Base-by-base conservation (phyloP, 2,113 vertebrate genomes). In the Microcebus murinus region DNA sequence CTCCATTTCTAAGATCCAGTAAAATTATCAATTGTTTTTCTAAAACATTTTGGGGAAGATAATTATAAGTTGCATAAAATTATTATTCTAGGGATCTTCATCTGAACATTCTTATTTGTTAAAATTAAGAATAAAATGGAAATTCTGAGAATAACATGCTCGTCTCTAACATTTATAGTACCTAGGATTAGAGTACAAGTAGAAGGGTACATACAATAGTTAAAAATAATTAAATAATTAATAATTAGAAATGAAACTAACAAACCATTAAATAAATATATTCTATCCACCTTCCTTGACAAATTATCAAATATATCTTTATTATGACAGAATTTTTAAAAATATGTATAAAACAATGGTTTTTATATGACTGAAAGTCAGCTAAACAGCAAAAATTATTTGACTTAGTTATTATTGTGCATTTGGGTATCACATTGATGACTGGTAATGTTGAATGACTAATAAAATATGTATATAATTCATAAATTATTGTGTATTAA, bases 121-220 rank as follows among this genome's bases (percentile, higher is more conserved):
- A 91, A 87, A 95, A 70, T 94, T 87, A 91, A 84, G 31, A 84
- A 87, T 79, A 84, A 91, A 93, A 87, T 61, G 23, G 25, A 91
- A 88, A 83, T 79, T 91, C 87, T 91, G 61, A 84, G 45, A 84
- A 65, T 27, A 59, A 63, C 12, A 83, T 73, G 23, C 36, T 13
- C 87, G 25, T 65, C 18, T 20, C 70, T 94, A 71, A 87, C 36
- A 52, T 83, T 82, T 87, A n/a, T 20, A 71, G 52, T 83, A 34
- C n/a, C n/a, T 31, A 83, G 50, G 74, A 67, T 39, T 90, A 25
- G 27, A 61, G 59, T 42, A 23, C 5, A 74, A 70, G 61, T 52
- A 63, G 27, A 61, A 17, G 68, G 48, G 29, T 81, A 31, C 2
- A 71, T 34, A 87, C 20, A 29, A 55, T 36, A 94, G n/a, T 23